These are phyloP conservation scores for Macrotis lagotis DNA, from an alignment of 2,113 vertebrate species.

Conservation along the genomic window DNA sequence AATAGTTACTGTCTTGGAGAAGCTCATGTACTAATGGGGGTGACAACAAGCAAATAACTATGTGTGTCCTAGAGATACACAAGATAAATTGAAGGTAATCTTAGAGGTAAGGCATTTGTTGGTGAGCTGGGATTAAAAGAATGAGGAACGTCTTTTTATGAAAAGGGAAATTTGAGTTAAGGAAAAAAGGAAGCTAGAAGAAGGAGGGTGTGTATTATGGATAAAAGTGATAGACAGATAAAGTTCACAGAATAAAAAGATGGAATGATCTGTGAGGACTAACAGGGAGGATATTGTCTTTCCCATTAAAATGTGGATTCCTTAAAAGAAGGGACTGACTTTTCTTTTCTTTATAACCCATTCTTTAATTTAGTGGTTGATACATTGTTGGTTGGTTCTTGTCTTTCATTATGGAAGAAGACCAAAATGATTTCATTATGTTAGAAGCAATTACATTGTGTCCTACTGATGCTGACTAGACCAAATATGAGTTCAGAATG, in stretches of 20 bases:
- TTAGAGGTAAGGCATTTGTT: not conserved
- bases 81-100: not conserved
- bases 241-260: not conserved
- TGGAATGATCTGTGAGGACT: not conserved
- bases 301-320: not conserved
- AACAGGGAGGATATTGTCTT: not conserved
- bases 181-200: too few species aligned
- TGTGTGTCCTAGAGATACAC: too few species aligned
- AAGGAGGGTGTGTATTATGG: not conserved
- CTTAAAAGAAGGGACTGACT: not conserved
- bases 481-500: too few species aligned
- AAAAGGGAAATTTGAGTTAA: not conserved
- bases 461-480: too few species aligned
- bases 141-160: not conserved
- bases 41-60: not conserved
- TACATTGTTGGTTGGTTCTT: too few species aligned
- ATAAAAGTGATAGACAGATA: not conserved
- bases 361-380: not conserved
- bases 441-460: too few species aligned
- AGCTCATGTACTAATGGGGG: not conserved
- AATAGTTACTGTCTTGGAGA: not conserved
- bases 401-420: too few species aligned
- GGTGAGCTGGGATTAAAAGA: not conserved
- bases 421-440: too few species aligned
- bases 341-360: not conserved